Evolutionary conservation across 1,140 invertebrate species (phyloP), one percentile per base, ranked within the genome.

Genomic region (Drosophila nigromelanica): DNA sequence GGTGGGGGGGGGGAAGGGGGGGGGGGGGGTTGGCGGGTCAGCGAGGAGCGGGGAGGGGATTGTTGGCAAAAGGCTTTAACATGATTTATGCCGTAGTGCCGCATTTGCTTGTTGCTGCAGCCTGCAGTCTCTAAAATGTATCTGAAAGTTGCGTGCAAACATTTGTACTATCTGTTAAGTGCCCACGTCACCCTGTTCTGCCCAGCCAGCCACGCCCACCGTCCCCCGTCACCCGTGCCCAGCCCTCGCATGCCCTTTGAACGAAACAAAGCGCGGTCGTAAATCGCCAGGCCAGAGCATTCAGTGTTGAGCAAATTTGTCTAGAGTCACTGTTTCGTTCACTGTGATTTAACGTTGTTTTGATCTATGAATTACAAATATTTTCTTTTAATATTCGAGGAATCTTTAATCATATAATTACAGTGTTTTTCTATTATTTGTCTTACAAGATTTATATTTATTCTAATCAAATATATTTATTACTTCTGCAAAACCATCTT

Each of bases 61-160:
- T n/a, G 30, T 51, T 52, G 62, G 24, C 43, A 62, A 60, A 40
- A 52, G 70, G 69, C 78, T 86, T 66, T 81, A 75, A 74, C 42
- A 87, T 86, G 81, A 85, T 78, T 85, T 80, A 86, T 85, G 81
- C 80, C 76, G 61, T 69, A 61, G 80, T 82, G 63, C 71, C 72
- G 72, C 80, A 83, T 83, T 74, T 80, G 76, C 80, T 76, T 83
- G 76, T 83, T 83, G 80, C 52, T 42, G 50, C 35, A 48, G 30
- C 47, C 18, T 54, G 48, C 40, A 54, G 76, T 79, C 56, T 37
- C 40, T 4, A 75, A 76, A 80, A 62, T 80, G 81, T 76, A 86
- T 78, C 78, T 86, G 76, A 86, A 86, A 86, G 81, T 86, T 86
- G 81, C 74, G 66, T 73, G 78, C 81, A 86, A 86, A 86, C 74